phyloP scores from a whole-genome alignment of 1,140 invertebrate species.

The Apis florea region DNA sequence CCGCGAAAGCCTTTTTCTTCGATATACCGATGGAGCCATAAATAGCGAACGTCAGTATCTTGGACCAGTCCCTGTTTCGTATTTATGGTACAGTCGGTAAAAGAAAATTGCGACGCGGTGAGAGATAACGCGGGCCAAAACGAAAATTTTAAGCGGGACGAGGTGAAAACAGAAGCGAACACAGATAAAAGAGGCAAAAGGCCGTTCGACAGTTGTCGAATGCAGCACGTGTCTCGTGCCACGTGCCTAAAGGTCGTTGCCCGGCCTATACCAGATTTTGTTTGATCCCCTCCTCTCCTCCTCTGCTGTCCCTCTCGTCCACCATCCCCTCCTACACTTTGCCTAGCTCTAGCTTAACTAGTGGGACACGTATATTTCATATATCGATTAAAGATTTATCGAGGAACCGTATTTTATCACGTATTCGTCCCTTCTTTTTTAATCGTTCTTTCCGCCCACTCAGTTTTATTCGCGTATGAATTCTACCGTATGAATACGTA shows the following conservation, averaged over 20 bases:
- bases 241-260: constrained; percentile 72
- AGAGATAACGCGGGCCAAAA: neutral
- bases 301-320: neutral
- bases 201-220: constrained; percentile 56
- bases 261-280: constrained; percentile 66
- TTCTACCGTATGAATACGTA: too few relatives aligned
- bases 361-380: neutral
- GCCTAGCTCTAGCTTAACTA: constrained; percentile 27
- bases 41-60: constrained; percentile 5
- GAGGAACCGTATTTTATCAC: neutral
- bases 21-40: constrained; percentile 22
- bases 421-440: too few relatives aligned
- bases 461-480: too few relatives aligned
- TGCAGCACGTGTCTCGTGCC: constrained; percentile 67
- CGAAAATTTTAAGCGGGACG: constrained; percentile 15
- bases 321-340: neutral
- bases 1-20: neutral
- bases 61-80: neutral
- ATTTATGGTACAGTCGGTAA: neutral
- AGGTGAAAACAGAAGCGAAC: constrained; percentile 30
- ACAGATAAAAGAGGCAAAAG: constrained; percentile 34
- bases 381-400: constrained; percentile 9
- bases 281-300: constrained; percentile 53
- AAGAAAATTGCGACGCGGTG: constrained; percentile 2
- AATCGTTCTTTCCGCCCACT: too few relatives aligned